Evolutionary conservation across 2,797 vertebrate genomes (phyloP), one percentile per base, ranked within the genome.

Genomic region (Chelidonichthys spinosus): DNA sequence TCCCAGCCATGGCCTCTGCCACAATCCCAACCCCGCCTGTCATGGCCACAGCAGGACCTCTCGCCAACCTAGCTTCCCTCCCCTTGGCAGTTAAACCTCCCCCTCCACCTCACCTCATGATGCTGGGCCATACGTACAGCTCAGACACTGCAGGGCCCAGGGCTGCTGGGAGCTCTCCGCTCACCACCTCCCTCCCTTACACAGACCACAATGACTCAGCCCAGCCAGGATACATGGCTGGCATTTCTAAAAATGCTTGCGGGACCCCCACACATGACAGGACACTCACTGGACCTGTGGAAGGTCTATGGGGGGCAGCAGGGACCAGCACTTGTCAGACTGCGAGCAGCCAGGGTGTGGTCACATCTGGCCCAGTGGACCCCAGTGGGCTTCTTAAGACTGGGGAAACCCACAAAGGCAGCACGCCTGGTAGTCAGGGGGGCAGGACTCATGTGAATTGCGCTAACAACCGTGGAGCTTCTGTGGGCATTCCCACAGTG

Each of bases 31-130:
- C 79, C 11, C 82, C 84, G 0, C 33, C 83, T 5, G 62, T 79
- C 42, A 76, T 87, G 44, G 65, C 85, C 18, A 50, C 78, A 18
- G 55, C 82, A 17, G 85, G 89, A 79, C 89, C 89, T 61, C 62
- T 92, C 0, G 79, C 87, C 69, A 94, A 92, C 78, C 65, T 93
- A 60, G 82, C 89, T 2, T 83, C 90, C 3, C 86, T 93, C 36
- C 91, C 90, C 33, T 35, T 93, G 47, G 91, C 87, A 77, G 92
- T 93, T 35, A 94, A 92, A 81, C 90, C 90, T 42, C 93, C 92
- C 1, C 92, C 92, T 32, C 92, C 91, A 5, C 92, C 87, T 69
- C 91, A 85, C 78, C 88, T 89, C 66, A 92, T 90, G 91, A 87
- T 82, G 90, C 86, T 92, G 11, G 91, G 91, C 63, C 91, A 89